Base-by-base conservation (phyloP, 1,140 invertebrate species). In the Scaptomyza pallida region DNA sequence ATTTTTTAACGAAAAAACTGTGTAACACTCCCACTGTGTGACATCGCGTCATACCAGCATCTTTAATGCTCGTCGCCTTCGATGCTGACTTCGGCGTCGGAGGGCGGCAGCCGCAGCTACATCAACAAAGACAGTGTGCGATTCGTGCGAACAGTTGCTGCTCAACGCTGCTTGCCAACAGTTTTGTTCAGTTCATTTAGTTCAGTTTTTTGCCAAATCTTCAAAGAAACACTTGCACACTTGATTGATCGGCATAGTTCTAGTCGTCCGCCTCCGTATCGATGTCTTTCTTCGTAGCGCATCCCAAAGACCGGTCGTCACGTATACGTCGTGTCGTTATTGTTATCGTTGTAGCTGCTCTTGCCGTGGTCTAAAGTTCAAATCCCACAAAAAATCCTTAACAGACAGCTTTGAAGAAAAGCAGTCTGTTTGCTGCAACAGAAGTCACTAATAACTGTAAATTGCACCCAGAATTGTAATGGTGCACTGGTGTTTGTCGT, bases 401-500 rank as follows among this genome's bases (percentile, higher is more conserved):
- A 40, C 21, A 26, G 21, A 21, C 19, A 45, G 23, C 63, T 45
- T 67, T 67, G 63, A 67, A 51, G 55, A 26, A 67, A 51, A 35
- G 23, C 9, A 33, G 30, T 8, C 30, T n/a, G n/a, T n/a, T n/a
- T n/a, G n/a, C n/a, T n/a, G n/a, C n/a, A n/a, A n/a, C n/a, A n/a
- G 4, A 21, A 21, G 21, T 2, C 21, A 21, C 21, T 21, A 21
- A 21, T 21, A 21, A 21, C 41, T 33, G 33, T 33, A 40, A 52
- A 68, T 50, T 33, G 33, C 12, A 15, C 17, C 4, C 59, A 69
- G 35, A 75, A 78, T 75, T 85, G 80, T 79, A 65, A 83, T 83
- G 80, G 72, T 85, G 26, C 60, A 85, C 59, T 40, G 48, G 75
- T 67, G 72, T 45, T n/a, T n/a, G n/a, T n/a, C n/a, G 62, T 64